A percentile compares a stretch with the other conserved stretches of the same genome.
Conservation (phyloP, 2,888 invertebrate genomes). For the Callinectes sapidus region DNA sequence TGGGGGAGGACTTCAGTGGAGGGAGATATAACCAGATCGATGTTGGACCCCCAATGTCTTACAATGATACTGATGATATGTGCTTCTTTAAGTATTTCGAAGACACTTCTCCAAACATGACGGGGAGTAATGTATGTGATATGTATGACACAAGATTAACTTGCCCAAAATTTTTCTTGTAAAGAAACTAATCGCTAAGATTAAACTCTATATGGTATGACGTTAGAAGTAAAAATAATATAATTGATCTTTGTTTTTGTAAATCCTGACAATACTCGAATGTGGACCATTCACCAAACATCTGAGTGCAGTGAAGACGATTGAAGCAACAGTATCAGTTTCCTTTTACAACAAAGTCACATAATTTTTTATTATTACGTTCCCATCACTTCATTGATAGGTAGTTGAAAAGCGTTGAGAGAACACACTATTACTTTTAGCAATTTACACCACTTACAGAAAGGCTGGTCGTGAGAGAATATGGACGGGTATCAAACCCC, state of each 20-base stretch:
- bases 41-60: not conserved
- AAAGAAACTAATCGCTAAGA: not conserved
- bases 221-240: not conserved
- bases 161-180: not conserved
- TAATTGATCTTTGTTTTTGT: not conserved
- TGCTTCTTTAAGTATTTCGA: not conserved
- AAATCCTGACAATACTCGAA: not conserved
- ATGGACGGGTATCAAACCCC: too few relatives aligned
- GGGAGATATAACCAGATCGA: not conserved
- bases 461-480: too few relatives aligned
- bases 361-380: too few relatives aligned
- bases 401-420: too few relatives aligned
- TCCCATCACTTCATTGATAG: too few relatives aligned
- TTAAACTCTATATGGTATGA: not conserved
- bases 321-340: too few relatives aligned
- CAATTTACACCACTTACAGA: too few relatives aligned
- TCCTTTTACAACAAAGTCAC: too few relatives aligned
- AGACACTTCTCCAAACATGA: not conserved
- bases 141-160: not conserved
- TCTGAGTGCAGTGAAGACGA: too few relatives aligned
- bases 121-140: not conserved
- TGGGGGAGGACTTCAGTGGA: not conserved
- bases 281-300: too few relatives aligned
- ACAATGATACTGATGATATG: not conserved
- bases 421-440: too few relatives aligned